A percentile compares a stretch with the other conserved stretches of the same genome.
Evolutionary conservation across 2,888 invertebrate species (phyloP).

Genomic region (Drosophila stalkeri): DNA sequence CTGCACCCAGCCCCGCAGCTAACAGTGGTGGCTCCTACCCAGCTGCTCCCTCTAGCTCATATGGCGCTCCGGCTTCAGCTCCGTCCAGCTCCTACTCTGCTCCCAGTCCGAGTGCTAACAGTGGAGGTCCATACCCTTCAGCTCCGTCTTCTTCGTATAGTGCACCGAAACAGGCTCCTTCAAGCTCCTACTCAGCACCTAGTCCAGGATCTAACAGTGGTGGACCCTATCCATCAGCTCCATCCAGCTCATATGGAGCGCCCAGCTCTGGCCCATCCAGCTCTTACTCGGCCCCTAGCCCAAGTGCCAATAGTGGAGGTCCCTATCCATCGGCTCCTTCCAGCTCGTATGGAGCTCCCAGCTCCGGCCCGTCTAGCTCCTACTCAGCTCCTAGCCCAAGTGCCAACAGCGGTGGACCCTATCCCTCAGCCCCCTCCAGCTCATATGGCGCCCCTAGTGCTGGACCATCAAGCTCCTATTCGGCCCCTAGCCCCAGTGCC

Average conservation of each 20-base stretch:
- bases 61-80: constrained; percentile 38
- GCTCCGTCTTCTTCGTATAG: constrained; percentile 64
- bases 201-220: constrained; percentile 30
- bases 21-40: constrained; percentile 42
- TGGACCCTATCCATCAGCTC: constrained; percentile 52
- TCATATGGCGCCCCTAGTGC: constrained; percentile 80
- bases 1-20: constrained; percentile 39
- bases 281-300: constrained; percentile 27
- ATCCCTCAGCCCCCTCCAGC: constrained; percentile 61
- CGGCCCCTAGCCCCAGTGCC: constrained; percentile 6
- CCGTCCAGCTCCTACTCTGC: constrained; percentile 58
- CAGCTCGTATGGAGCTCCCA: constrained; percentile 30
- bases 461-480: constrained; percentile 20
- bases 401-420: constrained; percentile 33
- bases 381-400: constrained; percentile 40
- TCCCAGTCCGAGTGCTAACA: constrained; percentile 31
- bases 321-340: constrained; percentile 26
- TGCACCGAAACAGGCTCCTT: constrained; percentile 27
- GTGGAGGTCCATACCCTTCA: constrained; percentile 46
- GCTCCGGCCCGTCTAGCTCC: constrained; percentile 36
- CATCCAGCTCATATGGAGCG: constrained; percentile 76
- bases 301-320: constrained; percentile 6
- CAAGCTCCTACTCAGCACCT: constrained; percentile 48
- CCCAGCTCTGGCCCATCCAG: constrained; percentile 61
- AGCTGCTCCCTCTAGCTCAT: constrained; percentile 67